These are phyloP conservation scores for Bagarius yarrelli DNA, from an alignment of 2,113 vertebrate species.

Conservation along the genomic window DNA sequence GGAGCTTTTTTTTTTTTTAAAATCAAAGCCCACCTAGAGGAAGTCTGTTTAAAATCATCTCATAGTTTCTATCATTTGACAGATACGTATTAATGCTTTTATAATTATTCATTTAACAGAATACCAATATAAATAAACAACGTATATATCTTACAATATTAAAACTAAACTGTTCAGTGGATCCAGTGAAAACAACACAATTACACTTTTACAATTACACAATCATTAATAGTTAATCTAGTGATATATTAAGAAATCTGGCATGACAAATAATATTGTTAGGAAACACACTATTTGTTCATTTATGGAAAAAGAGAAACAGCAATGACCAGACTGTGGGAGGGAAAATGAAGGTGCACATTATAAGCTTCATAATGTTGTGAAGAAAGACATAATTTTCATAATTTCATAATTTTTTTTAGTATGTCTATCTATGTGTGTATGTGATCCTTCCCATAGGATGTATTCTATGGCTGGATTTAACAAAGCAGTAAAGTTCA, in stretches of 20 bases:
- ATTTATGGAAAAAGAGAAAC: neutral
- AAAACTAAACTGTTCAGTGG: neutral
- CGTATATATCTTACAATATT: neutral
- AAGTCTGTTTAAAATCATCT: constrained; percentile 5
- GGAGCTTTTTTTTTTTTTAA: constrained; percentile 2
- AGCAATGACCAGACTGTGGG: neutral
- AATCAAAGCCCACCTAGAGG: neutral
- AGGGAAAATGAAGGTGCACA: constrained; percentile 1
- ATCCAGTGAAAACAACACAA: neutral
- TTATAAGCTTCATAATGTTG: constrained; percentile 13
- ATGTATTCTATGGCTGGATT: neutral
- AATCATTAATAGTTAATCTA: no score
- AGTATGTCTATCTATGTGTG: neutral
- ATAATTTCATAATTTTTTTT: no score
- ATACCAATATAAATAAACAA: neutral
- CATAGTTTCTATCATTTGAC: neutral
- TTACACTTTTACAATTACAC: no score
- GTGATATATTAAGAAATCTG: constrained; percentile 1
- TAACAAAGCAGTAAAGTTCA: constrained; percentile 8
- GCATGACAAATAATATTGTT: neutral
- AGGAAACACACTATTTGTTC: neutral
- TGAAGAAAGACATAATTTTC: no score
- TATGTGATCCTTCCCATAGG: neutral
- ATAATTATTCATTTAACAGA: neutral
- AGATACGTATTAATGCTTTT: neutral